Evolutionary conservation across 2,888 invertebrate species (phyloP).

Genomic region (Malacosoma neustria): DNA sequence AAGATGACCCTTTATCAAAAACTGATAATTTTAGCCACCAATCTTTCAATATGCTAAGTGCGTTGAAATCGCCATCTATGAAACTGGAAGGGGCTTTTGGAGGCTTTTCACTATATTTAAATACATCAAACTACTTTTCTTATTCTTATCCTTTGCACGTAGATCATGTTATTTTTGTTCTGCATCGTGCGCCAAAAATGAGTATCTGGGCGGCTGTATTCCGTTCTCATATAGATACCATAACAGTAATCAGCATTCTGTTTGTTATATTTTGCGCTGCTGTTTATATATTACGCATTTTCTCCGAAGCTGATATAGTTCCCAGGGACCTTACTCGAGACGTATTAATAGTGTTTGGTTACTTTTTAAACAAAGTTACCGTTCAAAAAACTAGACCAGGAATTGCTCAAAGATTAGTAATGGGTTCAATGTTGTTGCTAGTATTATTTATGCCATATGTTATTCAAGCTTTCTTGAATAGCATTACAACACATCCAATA

Average conservation of each 20-base stretch:
- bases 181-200: slow-evolving; percentile 12
- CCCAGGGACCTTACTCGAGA: slow-evolving; percentile 14
- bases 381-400: slow-evolving; percentile 12
- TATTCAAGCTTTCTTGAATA: slow-evolving; percentile 22
- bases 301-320: slow-evolving; percentile 9
- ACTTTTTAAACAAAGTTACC: slow-evolving; percentile 21
- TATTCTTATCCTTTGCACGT: slow-evolving; percentile 17
- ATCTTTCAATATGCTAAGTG: slow-evolving; percentile 13
- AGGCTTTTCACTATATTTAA: slow-evolving; percentile 13
- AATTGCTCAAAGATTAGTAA: slow-evolving; percentile 17
- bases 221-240: slow-evolving; percentile 2
- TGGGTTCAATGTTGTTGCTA: slow-evolving; percentile 18
- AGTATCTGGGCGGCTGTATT: slow-evolving; percentile 16
- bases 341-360: slow-evolving; percentile 24
- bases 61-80: slow-evolving; percentile 15
- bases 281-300: slow-evolving; percentile 16
- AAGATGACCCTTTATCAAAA: too few relatives aligned
- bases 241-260: slow-evolving; percentile 5
- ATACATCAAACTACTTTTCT: slow-evolving; percentile 7
- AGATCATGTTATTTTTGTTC: slow-evolving; percentile 11
- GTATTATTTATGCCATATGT: slow-evolving; percentile 24
- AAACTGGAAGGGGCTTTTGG: slow-evolving; percentile 26
- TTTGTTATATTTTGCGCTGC: slow-evolving; percentile 18
- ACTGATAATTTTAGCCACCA: slow-evolving; percentile 9
- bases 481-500: slow-evolving; percentile 21